Base-by-base conservation (phyloP, 2,888 invertebrate species). In the Drosophila cracens region DNA sequence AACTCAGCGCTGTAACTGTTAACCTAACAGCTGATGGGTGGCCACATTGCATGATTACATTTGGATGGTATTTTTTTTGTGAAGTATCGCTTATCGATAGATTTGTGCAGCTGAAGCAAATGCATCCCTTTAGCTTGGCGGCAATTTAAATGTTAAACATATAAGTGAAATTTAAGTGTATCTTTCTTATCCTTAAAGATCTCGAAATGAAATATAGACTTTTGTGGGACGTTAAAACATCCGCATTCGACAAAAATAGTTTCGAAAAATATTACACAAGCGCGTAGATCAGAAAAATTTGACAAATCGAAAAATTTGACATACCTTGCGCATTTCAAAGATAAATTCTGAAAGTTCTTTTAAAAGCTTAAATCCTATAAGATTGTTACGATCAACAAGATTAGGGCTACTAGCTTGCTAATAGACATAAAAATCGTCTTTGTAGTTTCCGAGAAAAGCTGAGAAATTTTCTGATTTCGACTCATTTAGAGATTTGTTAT, bases 101-200 rank as follows among this genome's bases (percentile, higher is more conserved):
- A 51, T 36, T 56, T 51, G 4, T n/a, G n/a, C 2, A 8, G 4
- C 16, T n/a, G 1, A n/a, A 33, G 25, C 0, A 2, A 34, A 18
- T 60, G 72, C 52, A 73, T 33, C 38, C n/a, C 56, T 66, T 2
- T 2, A 11, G 2, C 18, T 40, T 29, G 43, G 40, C 69, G 69
- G 53, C 1, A 51, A n/a, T 78, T 61, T 11, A 51, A 76, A 64
- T 53, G 10, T 8, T 13, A 5, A 16, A 1, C 2, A 25, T 8
- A 1, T 16, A 16, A 4, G 7, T 8, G 2, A 16, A 16, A 25
- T 8, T 4, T 0, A 8, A 25, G 16, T 25, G 7, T 16, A 21
- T 16, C 8, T 46, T 43, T 6, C 1, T 21, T 21, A 11, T 21
- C 11, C 0, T 11, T 11, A 21, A 43, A 43, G 21, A 21, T 43